Percentiles rank a stretch among this genome's conserved stretches.
phyloP scores from a whole-genome alignment of 1,140 invertebrate species.

The Tetramorium simillimum region DNA sequence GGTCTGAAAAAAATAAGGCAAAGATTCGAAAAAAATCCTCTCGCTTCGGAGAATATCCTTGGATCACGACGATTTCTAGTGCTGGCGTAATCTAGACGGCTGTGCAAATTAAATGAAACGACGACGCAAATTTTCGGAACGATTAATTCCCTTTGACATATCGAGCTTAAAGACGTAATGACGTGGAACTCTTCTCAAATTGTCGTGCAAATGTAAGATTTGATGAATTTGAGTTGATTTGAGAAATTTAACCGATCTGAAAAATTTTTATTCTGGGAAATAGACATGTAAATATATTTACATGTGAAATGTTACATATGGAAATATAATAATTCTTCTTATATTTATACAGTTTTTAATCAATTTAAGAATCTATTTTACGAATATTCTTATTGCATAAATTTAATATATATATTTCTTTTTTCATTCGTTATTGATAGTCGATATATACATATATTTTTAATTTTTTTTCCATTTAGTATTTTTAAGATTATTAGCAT shows the following conservation, averaged over 20 bases:
- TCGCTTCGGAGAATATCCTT: not conserved
- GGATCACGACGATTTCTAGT: constrained; percentile 8
- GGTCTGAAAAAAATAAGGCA: not conserved
- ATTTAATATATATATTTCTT: not conserved
- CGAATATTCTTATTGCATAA: not conserved
- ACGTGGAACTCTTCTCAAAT: not conserved
- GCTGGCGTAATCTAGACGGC: constrained; percentile 2
- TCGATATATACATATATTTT: not conserved
- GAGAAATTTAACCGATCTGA: not conserved
- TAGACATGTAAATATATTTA: not conserved
- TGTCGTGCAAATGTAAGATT: not conserved
- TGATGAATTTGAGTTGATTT: not conserved
- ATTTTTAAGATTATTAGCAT: not conserved
- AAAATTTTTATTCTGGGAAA: not conserved
- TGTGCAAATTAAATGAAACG: constrained; percentile 39
- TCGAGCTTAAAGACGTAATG: not conserved
- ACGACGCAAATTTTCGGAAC: constrained; percentile 31
- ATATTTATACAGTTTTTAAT: not conserved
- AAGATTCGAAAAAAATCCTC: not conserved
- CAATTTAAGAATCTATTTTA: constrained; percentile 5
- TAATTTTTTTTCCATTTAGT: not conserved
- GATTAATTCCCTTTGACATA: constrained; percentile 40
- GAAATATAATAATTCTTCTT: not conserved
- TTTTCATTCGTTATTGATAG: not conserved
- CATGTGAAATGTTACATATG: not conserved